Percentiles rank a stretch among this genome's conserved stretches.
Conservation (phyloP, 2,888 invertebrate species). For the Athetis lepigone region DNA sequence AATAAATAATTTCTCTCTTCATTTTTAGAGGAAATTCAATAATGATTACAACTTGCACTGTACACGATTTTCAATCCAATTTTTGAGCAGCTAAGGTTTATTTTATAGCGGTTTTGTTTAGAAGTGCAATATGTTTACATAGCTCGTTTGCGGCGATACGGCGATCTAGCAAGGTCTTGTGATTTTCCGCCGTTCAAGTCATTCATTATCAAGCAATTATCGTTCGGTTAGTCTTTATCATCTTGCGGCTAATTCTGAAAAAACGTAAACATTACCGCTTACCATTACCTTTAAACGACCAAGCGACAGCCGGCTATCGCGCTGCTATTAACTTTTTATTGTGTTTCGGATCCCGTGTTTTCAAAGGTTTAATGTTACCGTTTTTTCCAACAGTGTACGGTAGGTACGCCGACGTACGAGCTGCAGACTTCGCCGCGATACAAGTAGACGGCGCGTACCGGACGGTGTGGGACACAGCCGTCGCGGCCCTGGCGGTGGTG, state of each 20-base stretch:
- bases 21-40: too few species aligned
- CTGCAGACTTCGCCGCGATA: conserved; percentile 95
- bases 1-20: too few species aligned
- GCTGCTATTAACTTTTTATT: too few species aligned
- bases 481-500: conserved; percentile 93
- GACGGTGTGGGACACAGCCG: conserved; percentile 95
- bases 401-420: conserved; percentile 94
- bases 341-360: too few species aligned
- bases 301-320: too few species aligned
- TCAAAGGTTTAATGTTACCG: too few species aligned
- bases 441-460: conserved; percentile 95
- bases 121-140: not conserved
- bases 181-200: conserved; percentile 23
- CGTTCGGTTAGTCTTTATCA: conserved; percentile 8
- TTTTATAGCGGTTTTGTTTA: too few species aligned
- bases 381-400: conserved; percentile 92
- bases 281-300: too few species aligned
- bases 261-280: too few species aligned
- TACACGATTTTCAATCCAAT: too few species aligned
- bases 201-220: conserved; percentile 10
- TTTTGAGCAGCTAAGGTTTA: too few species aligned
- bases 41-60: too few species aligned
- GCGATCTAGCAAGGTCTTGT: conserved; percentile 20
- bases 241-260: not conserved
- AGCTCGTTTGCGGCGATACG: conserved; percentile 7